phyloP scores from a whole-genome alignment of 2,888 invertebrate species.

The Hoplodrina ambigua region DNA sequence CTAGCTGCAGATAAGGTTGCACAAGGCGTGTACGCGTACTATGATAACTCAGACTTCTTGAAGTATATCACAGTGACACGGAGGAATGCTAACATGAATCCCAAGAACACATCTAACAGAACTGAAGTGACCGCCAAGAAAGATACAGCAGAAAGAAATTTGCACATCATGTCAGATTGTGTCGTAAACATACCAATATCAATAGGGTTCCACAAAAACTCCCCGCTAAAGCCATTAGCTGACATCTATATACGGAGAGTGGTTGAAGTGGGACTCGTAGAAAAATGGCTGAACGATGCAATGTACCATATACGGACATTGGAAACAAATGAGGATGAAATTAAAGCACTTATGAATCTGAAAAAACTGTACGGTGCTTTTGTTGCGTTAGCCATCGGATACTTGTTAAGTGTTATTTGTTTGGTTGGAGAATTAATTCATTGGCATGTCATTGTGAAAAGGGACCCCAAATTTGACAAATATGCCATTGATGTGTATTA shows the following conservation, averaged over 20 bases:
- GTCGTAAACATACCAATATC: constrained; percentile 95
- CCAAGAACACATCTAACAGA: constrained; percentile 67
- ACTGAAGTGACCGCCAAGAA: constrained; percentile 58
- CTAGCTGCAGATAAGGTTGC: constrained; percentile 92
- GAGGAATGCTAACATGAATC: constrained; percentile 78
- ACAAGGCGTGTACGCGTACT: constrained; percentile 94
- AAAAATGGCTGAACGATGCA: constrained; percentile 95
- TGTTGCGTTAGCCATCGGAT: constrained; percentile 93
- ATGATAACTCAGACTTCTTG: constrained; percentile 94
- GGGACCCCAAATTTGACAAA: constrained; percentile 93
- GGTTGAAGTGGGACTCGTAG: constrained; percentile 94
- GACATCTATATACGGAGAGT: constrained; percentile 92
- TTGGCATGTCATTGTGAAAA: constrained; percentile 92
- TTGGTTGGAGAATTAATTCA: constrained; percentile 92
- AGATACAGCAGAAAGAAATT: constrained; percentile 83
- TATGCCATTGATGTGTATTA: constrained; percentile 91
- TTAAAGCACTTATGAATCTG: constrained; percentile 94
- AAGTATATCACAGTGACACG: constrained; percentile 92
- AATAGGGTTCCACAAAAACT: constrained; percentile 95
- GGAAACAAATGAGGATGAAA: constrained; percentile 90
- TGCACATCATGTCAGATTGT: constrained; percentile 96
- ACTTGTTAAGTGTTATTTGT: constrained; percentile 89
- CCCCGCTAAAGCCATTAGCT: constrained; percentile 93
- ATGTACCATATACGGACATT: constrained; percentile 90
- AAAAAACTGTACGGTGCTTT: constrained; percentile 95